These are phyloP conservation scores for Carcharodon carcharias DNA, from an alignment of 2,797 vertebrate species.

Conservation along the genomic window DNA sequence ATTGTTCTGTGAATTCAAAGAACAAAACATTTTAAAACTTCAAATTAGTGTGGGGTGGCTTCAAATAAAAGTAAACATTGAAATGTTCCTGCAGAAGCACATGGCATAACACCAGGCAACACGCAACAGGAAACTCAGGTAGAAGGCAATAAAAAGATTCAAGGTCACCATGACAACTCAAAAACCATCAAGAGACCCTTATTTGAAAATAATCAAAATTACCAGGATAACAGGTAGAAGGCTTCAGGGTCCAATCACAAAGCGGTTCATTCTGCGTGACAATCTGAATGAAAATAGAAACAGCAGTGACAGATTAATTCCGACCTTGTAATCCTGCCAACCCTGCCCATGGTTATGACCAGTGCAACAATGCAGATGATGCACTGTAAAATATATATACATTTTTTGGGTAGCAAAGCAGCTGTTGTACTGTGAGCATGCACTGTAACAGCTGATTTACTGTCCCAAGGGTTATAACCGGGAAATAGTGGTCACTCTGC, in stretches of 20 bases:
- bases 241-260: not conserved
- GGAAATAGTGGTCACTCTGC: not conserved
- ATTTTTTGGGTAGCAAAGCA: not conserved
- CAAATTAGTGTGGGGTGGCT: not conserved
- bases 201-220: not conserved
- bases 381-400: not conserved
- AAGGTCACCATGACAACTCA: constrained; percentile 8
- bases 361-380: not conserved
- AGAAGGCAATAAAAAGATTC: not conserved
- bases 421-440: not conserved
- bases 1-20: not conserved
- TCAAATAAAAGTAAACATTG: not conserved
- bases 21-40: not conserved
- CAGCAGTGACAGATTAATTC: not conserved
- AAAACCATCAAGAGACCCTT: not conserved
- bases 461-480: not conserved
- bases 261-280: not conserved
- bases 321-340: not conserved
- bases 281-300: not conserved
- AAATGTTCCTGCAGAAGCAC: not conserved
- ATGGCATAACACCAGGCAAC: not conserved
- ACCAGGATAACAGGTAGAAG: not conserved
- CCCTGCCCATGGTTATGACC: not conserved
- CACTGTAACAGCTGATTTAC: not conserved
- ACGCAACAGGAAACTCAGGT: not conserved